A percentile compares a stretch with the other conserved stretches of the same genome.
Conservation (phyloP, 1,140 invertebrate genomes). For the Stratiolaelaps scimitus region DNA sequence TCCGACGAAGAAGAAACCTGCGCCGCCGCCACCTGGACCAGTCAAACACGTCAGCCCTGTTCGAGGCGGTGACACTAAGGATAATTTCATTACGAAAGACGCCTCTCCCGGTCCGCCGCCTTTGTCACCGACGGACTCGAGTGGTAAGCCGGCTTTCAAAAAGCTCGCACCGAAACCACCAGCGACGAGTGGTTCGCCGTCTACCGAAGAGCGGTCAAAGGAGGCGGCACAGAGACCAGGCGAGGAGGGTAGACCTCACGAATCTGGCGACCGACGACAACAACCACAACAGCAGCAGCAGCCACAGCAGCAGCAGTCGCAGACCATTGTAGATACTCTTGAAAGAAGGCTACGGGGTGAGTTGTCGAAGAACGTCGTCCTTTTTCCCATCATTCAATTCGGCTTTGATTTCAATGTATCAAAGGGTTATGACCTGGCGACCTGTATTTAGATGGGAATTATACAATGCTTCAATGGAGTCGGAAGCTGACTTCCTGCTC, state of each 20-base stretch:
- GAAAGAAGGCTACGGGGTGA: conserved; percentile 6
- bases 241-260: no score
- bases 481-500: no score
- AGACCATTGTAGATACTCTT: background rate
- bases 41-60: no score
- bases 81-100: no score
- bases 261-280: conserved; percentile 19
- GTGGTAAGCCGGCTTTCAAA: conserved; percentile 29
- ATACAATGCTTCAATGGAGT: conserved; percentile 28
- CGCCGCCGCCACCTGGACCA: conserved; percentile 5
- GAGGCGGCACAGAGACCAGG: no score
- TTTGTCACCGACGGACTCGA: no score
- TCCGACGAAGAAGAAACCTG: conserved; percentile 24
- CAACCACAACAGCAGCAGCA: conserved; percentile 30
- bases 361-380: background rate
- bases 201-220: no score
- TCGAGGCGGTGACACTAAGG: no score
- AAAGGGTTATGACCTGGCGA: background rate
- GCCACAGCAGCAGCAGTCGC: no score
- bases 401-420: no score
- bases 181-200: background rate
- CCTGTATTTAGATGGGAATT: conserved; percentile 28
- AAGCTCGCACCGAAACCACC: conserved; percentile 33
- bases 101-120: no score
- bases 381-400: no score